phyloP scores from a whole-genome alignment of 1,140 invertebrate species.

The Pachyrhynchus sulphureomaculatus region DNA sequence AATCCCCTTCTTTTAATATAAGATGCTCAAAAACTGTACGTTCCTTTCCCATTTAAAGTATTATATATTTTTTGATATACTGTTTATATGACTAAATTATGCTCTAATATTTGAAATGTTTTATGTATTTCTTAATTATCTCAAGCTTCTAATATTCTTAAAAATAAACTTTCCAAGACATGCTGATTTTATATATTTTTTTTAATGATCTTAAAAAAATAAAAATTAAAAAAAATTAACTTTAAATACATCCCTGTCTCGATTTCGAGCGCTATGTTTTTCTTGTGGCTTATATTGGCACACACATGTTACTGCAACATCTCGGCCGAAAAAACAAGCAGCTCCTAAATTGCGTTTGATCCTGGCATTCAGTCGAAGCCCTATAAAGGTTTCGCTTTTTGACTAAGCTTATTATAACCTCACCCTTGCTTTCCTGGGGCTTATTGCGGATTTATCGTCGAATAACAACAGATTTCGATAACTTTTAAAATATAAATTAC shows the following conservation, averaged over 20 bases:
- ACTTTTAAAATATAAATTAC: not conserved
- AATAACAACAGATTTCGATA: slow-evolving; percentile 6
- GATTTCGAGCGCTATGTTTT: not conserved
- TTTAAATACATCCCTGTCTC: not conserved
- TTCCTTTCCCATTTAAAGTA: no score
- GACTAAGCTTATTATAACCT: slow-evolving; percentile 14
- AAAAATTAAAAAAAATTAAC: no score
- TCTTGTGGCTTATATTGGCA: slow-evolving; percentile 3
- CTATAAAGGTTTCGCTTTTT: slow-evolving; percentile 1
- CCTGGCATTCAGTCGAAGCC: not conserved
- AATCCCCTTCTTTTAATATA: no score
- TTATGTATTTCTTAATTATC: no score
- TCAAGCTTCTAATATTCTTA: no score
- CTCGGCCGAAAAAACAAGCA: slow-evolving; percentile 10
- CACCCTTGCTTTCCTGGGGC: slow-evolving; percentile 2
- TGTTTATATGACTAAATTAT: no score
- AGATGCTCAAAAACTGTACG: no score
- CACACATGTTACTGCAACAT: slow-evolving; percentile 6
- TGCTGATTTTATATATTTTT: no score
- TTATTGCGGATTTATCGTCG: slow-evolving; percentile 1
- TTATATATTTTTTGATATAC: no score
- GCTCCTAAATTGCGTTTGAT: slow-evolving; percentile 19
- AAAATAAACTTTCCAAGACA: no score
- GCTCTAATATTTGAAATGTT: no score
- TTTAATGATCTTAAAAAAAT: no score